These are phyloP conservation scores for Amphipoea oculea DNA, from an alignment of 2,888 invertebrate species.

Conservation along the genomic window DNA sequence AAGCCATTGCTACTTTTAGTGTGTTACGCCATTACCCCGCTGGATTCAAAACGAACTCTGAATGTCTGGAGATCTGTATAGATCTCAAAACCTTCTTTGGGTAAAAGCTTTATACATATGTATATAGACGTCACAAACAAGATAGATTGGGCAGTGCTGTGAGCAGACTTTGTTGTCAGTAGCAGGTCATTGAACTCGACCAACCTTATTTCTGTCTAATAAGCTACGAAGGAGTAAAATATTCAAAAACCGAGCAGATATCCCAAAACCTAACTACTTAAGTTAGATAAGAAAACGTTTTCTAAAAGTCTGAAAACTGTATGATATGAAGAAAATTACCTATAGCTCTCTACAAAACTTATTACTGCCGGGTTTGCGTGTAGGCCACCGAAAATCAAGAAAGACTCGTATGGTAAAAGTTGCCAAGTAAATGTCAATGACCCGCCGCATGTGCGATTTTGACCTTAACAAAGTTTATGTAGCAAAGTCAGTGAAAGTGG, in stretches of 20 bases:
- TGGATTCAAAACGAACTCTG: not conserved
- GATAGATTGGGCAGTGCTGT: not conserved
- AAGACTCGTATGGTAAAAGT: conserved; percentile 74
- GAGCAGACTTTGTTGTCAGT: conserved; percentile 13
- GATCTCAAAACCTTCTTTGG: not conserved
- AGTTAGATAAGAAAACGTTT: not conserved
- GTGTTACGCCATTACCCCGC: not conserved
- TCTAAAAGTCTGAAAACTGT: not conserved
- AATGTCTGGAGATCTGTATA: not conserved
- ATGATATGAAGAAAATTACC: not conserved
- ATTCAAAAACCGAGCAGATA: not conserved
- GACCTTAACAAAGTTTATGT: conserved; percentile 75
- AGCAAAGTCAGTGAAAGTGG: conserved; percentile 77
- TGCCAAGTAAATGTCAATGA: conserved; percentile 72
- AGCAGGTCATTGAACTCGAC: conserved; percentile 33
- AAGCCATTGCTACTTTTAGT: not conserved
- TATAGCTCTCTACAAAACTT: not conserved
- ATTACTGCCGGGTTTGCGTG: conserved; percentile 14
- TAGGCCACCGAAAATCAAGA: conserved; percentile 58
- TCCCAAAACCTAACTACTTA: not conserved
- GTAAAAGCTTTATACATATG: not conserved
- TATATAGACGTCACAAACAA: conserved; percentile 5
- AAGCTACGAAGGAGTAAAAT: not conserved
- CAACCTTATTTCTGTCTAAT: not conserved
- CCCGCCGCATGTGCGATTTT: conserved; percentile 67